Conservation (phyloP, 2,797 vertebrate genomes). For the Gallinago solitaria region DNA sequence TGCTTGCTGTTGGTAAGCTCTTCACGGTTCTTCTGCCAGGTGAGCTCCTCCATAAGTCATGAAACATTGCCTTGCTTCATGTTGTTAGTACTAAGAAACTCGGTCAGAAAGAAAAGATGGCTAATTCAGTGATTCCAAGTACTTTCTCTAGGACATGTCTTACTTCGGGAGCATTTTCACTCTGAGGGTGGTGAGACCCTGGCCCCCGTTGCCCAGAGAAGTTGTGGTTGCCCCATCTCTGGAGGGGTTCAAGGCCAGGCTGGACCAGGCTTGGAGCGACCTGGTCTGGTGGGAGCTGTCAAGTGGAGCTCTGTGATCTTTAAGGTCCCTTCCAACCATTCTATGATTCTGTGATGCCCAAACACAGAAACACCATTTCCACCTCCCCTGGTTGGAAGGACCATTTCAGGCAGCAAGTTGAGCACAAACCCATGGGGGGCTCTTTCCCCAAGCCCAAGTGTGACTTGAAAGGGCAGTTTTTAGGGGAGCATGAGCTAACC, state of each 20-base stretch:
- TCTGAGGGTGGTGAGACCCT: background rate
- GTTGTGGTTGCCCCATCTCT: background rate
- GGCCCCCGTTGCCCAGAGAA: background rate
- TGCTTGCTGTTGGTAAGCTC: background rate
- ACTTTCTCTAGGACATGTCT: background rate
- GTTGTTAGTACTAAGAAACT: background rate
- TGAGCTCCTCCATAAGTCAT: background rate
- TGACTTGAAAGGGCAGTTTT: background rate
- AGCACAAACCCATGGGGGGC: background rate
- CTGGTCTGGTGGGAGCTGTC: background rate
- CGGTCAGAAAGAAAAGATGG: background rate
- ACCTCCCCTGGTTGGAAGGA: background rate
- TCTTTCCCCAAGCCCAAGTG: rapidly evolving
- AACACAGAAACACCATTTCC: background rate
- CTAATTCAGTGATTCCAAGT: background rate
- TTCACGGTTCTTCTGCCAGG: background rate
- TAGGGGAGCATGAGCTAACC: background rate
- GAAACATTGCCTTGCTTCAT: background rate
- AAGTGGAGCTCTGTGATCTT: background rate
- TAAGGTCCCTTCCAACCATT: background rate
- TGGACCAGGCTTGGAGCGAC: background rate
- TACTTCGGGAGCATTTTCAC: background rate
- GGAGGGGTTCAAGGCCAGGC: background rate
- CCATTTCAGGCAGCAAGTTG: rapidly evolving
- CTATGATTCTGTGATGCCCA: background rate